phyloP scores from a whole-genome alignment of 2,797 vertebrate genomes.

The Syngnathus rostellatus region DNA sequence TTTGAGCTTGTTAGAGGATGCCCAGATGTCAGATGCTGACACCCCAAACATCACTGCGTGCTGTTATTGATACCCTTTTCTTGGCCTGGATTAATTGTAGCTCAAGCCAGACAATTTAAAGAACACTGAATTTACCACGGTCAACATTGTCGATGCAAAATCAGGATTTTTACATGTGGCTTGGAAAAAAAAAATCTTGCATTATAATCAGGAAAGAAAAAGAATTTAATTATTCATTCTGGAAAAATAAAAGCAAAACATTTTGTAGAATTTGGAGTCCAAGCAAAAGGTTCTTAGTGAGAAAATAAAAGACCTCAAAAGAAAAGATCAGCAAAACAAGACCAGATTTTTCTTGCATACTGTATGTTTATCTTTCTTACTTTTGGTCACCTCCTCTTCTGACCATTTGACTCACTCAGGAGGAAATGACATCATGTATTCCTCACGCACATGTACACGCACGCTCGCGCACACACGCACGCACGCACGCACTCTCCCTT shows the following conservation, averaged over 20 bases:
- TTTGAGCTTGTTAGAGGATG: conserved; percentile 2
- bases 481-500: conserved; percentile 37
- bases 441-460: conserved; percentile 6
- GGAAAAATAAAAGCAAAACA: no score
- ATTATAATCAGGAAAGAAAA: not conserved
- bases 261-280: not conserved
- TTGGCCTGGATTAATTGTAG: conserved; percentile 4
- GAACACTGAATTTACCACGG: not conserved
- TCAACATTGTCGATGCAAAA: no score
- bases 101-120: conserved; percentile 1
- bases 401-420: conserved; percentile 42
- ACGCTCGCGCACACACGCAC: conserved; percentile 15
- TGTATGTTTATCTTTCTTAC: not conserved
- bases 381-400: conserved; percentile 46
- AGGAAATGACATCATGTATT: conserved; percentile 56
- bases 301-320: not conserved
- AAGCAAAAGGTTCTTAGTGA: not conserved
- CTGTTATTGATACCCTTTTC: conserved; percentile 3
- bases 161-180: no score
- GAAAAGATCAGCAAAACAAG: not conserved
- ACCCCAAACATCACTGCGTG: conserved; percentile 1
- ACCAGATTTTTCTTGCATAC: not conserved
- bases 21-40: conserved; percentile 1
- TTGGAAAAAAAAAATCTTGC: no score
- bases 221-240: not conserved